phyloP scores from a whole-genome alignment of 2,797 vertebrate genomes.

The Clarias laeviceps region DNA sequence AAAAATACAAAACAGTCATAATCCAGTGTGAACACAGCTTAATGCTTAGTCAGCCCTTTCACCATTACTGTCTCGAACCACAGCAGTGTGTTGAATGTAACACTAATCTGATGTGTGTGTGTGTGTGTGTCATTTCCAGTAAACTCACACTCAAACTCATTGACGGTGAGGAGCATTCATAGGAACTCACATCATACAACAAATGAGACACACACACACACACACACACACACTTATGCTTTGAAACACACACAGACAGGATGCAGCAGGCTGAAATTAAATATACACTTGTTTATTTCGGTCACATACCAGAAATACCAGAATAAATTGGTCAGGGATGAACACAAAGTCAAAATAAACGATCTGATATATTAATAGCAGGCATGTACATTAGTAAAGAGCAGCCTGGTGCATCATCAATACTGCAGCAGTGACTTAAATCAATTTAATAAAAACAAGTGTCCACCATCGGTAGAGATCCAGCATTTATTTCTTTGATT shows the following conservation, averaged over 20 bases:
- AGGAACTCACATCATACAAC: background rate
- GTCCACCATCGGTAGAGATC: background rate
- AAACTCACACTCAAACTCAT: slow-evolving; percentile 10
- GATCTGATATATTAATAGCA: background rate
- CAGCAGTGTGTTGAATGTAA: slow-evolving; percentile 37
- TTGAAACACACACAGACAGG: background rate
- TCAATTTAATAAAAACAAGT: background rate
- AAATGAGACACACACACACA: background rate
- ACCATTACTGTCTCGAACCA: background rate
- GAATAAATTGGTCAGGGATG: background rate
- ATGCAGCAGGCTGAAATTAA: background rate
- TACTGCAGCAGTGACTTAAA: background rate
- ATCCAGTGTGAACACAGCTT: background rate
- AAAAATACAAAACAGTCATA: background rate
- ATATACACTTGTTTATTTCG: background rate
- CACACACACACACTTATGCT: background rate
- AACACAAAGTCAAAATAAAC: background rate
- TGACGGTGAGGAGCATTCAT: slow-evolving; percentile 3
- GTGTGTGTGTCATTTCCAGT: slow-evolving; percentile 25
- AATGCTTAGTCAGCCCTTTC: background rate
- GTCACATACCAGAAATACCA: background rate
- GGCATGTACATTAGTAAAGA: background rate
- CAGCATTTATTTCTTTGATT: background rate
- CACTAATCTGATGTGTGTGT: slow-evolving; percentile 6
- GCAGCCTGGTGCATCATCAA: background rate